phyloP scores from a whole-genome alignment of 2,797 vertebrate species.

The Falco columbarius region DNA sequence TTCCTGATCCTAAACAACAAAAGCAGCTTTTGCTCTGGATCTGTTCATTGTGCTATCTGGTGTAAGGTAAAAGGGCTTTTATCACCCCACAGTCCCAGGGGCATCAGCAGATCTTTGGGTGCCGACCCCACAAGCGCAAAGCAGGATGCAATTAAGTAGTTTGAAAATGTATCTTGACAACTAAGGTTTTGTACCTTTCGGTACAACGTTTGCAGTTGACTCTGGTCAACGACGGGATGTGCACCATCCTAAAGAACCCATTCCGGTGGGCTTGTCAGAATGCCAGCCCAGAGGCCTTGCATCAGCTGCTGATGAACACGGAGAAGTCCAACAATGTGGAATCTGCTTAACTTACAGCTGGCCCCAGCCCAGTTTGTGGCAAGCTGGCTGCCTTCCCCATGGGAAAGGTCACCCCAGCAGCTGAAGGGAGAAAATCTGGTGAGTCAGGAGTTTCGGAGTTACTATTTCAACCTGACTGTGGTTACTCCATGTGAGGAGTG shows the following conservation, averaged over 20 bases:
- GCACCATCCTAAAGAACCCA: neutral
- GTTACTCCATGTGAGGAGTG: neutral
- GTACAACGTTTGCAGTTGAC: neutral
- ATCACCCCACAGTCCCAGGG: neutral
- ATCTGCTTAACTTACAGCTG: neutral
- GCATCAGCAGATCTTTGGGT: neutral
- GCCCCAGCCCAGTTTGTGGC: neutral
- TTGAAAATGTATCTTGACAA: neutral
- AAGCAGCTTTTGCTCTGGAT: neutral
- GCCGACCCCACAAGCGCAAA: neutral
- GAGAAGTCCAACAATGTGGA: neutral
- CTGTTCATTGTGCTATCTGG: fast-evolving
- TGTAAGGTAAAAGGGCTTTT: neutral
- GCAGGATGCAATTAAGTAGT: neutral
- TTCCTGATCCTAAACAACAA: neutral
- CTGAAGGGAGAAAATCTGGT: neutral
- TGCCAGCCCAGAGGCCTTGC: neutral
- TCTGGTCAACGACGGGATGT: neutral
- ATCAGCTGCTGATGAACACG: neutral
- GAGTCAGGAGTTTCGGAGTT: neutral
- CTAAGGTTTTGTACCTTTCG: neutral
- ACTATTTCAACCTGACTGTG: neutral
- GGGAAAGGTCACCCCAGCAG: neutral
- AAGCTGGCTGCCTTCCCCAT: neutral
- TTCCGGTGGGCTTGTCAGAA: neutral